Percentiles rank a stretch among this genome's conserved stretches.
phyloP scores from a whole-genome alignment of 2,888 invertebrate genomes.

The Cinara cedri region DNA sequence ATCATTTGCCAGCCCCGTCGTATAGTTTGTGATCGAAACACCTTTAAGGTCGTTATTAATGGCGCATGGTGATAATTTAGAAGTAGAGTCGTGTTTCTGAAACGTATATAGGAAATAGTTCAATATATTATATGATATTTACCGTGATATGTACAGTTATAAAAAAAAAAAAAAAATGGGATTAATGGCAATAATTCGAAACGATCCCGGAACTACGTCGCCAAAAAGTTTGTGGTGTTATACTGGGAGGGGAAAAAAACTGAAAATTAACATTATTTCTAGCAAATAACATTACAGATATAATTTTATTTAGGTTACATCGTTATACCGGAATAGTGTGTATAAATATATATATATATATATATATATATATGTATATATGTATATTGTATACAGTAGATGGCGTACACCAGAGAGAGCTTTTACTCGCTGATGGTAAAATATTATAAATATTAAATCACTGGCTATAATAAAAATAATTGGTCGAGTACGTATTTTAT shows the following conservation, averaged over 20 bases:
- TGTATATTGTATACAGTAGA: no score
- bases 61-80: no score
- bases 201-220: not conserved
- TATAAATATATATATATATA: no score
- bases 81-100: no score
- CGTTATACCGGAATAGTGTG: no score
- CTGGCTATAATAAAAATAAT: not conserved
- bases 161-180: no score
- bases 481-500: slow-evolving; percentile 16
- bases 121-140: no score
- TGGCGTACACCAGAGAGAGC: not conserved
- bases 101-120: no score
- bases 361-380: no score
- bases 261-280: not conserved
- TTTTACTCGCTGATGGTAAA: slow-evolving; percentile 2
- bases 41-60: no score
- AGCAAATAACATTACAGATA: not conserved
- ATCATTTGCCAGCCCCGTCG: no score
- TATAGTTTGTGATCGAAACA: no score
- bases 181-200: not conserved
- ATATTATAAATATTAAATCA: slow-evolving; percentile 41
- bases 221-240: slow-evolving; percentile 8
- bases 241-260: not conserved
- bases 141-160: not conserved
- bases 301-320: not conserved